Evolutionary conservation across 23 tunicate species (phyloP).

Genomic region (Phallusia fumigata): DNA sequence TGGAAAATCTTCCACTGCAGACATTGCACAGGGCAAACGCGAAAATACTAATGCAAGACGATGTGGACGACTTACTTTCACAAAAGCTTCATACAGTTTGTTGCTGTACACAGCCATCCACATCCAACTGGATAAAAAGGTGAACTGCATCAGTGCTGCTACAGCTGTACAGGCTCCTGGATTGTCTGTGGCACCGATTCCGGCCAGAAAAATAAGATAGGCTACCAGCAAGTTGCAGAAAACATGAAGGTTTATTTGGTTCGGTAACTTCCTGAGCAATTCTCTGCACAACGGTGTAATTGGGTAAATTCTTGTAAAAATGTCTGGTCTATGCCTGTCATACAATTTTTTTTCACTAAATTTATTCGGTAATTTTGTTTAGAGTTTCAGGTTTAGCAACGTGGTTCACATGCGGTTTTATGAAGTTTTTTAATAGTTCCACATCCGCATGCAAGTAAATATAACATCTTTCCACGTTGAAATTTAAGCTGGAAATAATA

Average conservation of each 20-base stretch:
- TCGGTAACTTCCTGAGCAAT: neutral
- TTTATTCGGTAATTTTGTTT: too few relatives aligned
- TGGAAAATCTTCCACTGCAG: too few relatives aligned
- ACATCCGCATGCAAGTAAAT: too few relatives aligned
- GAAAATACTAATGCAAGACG: neutral
- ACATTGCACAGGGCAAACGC: too few relatives aligned
- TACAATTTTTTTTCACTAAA: too few relatives aligned
- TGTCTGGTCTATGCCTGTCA: too few relatives aligned
- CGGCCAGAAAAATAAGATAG: constrained; percentile 46
- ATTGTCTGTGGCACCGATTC: constrained; percentile 16
- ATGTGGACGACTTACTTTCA: constrained; percentile 28
- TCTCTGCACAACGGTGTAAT: neutral
- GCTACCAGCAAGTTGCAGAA: constrained; percentile 34
- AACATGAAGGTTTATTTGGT: constrained; percentile 48
- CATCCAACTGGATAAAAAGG: constrained; percentile 66
- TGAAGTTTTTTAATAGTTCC: too few relatives aligned
- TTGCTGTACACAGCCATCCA: constrained; percentile 75
- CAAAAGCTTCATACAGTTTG: constrained; percentile 46
- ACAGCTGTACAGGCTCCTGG: constrained; percentile 32
- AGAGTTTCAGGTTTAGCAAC: too few relatives aligned
- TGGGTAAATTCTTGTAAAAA: too few relatives aligned
- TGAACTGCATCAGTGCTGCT: constrained; percentile 55
- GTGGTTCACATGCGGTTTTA: too few relatives aligned
- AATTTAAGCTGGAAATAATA: too few relatives aligned
- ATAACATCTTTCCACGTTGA: too few relatives aligned